These are phyloP conservation scores for Phoeniculus purpureus DNA, from an alignment of 2,797 vertebrate genomes.

Conservation along the genomic window DNA sequence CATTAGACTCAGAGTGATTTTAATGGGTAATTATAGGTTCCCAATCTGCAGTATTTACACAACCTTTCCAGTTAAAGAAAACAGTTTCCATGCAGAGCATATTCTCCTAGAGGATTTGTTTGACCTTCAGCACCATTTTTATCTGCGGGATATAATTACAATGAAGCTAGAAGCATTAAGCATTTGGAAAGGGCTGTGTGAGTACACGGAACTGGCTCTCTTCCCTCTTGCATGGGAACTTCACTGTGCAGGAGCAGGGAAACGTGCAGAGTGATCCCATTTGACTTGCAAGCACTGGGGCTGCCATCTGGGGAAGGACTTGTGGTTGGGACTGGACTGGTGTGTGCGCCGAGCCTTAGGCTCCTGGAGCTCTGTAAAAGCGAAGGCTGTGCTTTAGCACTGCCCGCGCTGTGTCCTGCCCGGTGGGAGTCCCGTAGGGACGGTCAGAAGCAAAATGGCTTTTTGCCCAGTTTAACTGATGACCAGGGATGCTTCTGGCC, in stretches of 20 bases:
- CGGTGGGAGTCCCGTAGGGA: neutral
- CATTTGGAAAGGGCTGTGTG: neutral
- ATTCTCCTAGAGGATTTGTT: conserved; percentile 52
- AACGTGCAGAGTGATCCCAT: neutral
- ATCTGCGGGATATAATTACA: conserved; percentile 56
- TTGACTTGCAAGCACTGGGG: neutral
- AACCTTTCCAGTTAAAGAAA: conserved; percentile 43
- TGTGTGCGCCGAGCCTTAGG: neutral
- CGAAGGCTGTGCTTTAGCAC: neutral
- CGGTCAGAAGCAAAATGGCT: neutral
- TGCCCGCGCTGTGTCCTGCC: neutral
- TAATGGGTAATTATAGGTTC: conserved; percentile 57
- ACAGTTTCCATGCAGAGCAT: conserved; percentile 24
- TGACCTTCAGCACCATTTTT: conserved; percentile 64
- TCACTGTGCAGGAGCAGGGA: neutral
- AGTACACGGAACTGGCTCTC: neutral
- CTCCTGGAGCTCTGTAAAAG: neutral
- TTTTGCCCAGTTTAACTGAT: neutral
- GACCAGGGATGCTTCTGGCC: neutral
- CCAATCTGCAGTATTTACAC: conserved; percentile 51
- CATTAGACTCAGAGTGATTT: conserved; percentile 36
- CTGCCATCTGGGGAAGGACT: neutral
- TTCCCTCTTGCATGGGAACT: neutral
- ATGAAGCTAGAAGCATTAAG: conserved; percentile 19
- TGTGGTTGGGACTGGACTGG: fast-evolving